A percentile compares a stretch with the other conserved stretches of the same genome.
Evolutionary conservation across 2,888 invertebrate species (phyloP).

Genomic region (Hypomecis atomaria): DNA sequence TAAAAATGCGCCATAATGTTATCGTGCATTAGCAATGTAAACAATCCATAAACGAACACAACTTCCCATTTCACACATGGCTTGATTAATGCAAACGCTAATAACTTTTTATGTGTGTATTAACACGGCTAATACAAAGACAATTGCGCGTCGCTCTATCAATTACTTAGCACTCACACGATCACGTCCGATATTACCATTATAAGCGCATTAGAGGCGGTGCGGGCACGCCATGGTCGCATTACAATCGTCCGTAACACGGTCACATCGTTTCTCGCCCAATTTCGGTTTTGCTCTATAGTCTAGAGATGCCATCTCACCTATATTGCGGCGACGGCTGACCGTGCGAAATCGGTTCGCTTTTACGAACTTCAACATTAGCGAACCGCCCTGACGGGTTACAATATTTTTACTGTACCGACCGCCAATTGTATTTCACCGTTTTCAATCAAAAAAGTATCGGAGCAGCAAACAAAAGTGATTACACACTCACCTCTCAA

Average conservation of each 20-base stretch:
- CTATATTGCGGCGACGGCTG: slow-evolving; percentile 34
- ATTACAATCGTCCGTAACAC: slow-evolving; percentile 79
- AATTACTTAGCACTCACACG: slow-evolving; percentile 78
- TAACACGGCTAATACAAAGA: slow-evolving; percentile 67
- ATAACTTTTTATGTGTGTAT: slow-evolving; percentile 57
- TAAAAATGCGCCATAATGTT: slow-evolving; percentile 21
- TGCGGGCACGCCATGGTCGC: slow-evolving; percentile 75
- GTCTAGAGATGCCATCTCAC: slow-evolving; percentile 8
- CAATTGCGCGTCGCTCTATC: slow-evolving; percentile 73
- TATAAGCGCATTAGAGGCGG: slow-evolving; percentile 80
- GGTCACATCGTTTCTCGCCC: slow-evolving; percentile 80
- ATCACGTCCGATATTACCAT: slow-evolving; percentile 72
- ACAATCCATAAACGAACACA: slow-evolving; percentile 24
- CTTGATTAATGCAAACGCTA: slow-evolving; percentile 42
- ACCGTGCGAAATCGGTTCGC: slow-evolving; percentile 63
- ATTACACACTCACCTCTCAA: slow-evolving; percentile 52
- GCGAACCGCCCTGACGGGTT: slow-evolving; percentile 40
- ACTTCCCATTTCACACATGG: slow-evolving; percentile 46
- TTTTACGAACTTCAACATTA: slow-evolving; percentile 8
- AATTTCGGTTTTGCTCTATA: slow-evolving; percentile 74
- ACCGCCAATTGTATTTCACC: slow-evolving; percentile 62
- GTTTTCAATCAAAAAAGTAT: slow-evolving; percentile 60
- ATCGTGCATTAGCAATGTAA: slow-evolving; percentile 28
- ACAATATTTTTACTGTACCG: slow-evolving; percentile 52
- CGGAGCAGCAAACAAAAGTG: slow-evolving; percentile 53